Conservation (phyloP, 2,797 vertebrate genomes). For the Siniperca obscura region DNA sequence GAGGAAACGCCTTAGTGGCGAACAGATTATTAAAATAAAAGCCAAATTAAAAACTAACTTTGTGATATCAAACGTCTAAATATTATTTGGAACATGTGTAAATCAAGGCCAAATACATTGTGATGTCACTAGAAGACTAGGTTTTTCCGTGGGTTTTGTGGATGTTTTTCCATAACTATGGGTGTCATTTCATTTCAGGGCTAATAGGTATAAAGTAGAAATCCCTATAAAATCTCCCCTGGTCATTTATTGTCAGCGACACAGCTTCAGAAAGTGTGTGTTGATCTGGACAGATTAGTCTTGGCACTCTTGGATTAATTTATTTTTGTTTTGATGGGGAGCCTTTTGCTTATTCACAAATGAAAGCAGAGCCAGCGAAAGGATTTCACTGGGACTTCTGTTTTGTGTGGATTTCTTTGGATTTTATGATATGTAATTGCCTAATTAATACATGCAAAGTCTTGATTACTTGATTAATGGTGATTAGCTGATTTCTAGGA, state of each 20-base stretch:
- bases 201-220: conserved; percentile 38
- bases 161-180: conserved; percentile 18
- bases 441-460: conserved; percentile 72
- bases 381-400: conserved; percentile 31
- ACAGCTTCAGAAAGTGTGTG: conserved; percentile 27
- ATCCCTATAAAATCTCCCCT: conserved; percentile 14
- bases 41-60: conserved; percentile 5
- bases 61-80: conserved; percentile 13
- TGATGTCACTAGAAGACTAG: not conserved
- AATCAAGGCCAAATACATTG: not conserved
- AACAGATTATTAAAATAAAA: conserved; percentile 21
- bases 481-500: conserved; percentile 74
- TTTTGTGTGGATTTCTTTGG: conserved; percentile 50
- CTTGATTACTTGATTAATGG: conserved; percentile 75
- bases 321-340: conserved; percentile 39
- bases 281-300: conserved; percentile 47
- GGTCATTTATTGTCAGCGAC: conserved; percentile 35
- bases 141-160: conserved; percentile 1
- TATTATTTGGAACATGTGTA: conserved; percentile 19
- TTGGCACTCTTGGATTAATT: conserved; percentile 40
- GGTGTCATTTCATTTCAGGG: conserved; percentile 38
- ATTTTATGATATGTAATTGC: conserved; percentile 62
- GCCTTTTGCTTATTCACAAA: conserved; percentile 29
- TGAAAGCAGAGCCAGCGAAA: conserved; percentile 12
- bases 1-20: not conserved